phyloP scores from a whole-genome alignment of 2,888 invertebrate species.

The Helleia helle region DNA sequence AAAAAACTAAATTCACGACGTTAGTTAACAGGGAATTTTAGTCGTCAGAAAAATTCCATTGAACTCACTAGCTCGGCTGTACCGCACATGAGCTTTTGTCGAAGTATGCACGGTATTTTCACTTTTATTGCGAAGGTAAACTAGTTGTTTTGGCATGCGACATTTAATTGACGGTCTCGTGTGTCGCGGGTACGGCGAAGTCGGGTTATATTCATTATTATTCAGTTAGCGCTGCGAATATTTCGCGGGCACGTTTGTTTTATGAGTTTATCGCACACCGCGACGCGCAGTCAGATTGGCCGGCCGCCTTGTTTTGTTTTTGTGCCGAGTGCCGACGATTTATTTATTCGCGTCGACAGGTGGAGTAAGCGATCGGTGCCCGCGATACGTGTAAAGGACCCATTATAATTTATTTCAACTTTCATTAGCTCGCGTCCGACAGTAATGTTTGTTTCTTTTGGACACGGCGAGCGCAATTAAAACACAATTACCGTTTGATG shows the following conservation, averaged over 20 bases:
- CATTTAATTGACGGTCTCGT: neutral
- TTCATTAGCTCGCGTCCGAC: slow-evolving; percentile 33
- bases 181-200: slow-evolving; percentile 5
- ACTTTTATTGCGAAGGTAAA: slow-evolving; percentile 16
- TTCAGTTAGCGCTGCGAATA: slow-evolving; percentile 50
- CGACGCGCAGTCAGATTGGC: slow-evolving; percentile 18
- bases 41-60: slow-evolving; percentile 20
- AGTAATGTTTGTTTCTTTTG: slow-evolving; percentile 11
- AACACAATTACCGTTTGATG: too few relatives aligned
- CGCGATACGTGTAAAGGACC: slow-evolving; percentile 53
- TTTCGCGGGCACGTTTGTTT: slow-evolving; percentile 32
- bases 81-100: slow-evolving; percentile 12
- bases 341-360: slow-evolving; percentile 56
- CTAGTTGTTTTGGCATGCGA: slow-evolving; percentile 10
- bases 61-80: slow-evolving; percentile 11
- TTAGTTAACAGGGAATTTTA: slow-evolving; percentile 17
- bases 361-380: slow-evolving; percentile 47
- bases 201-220: slow-evolving; percentile 35
- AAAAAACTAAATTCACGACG: slow-evolving; percentile 9
- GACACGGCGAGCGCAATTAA: neutral
- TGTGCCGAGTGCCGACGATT: slow-evolving; percentile 38
- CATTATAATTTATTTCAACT: slow-evolving; percentile 51
- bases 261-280: slow-evolving; percentile 26
- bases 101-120: slow-evolving; percentile 13
- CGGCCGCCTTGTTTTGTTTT: slow-evolving; percentile 27